Evolutionary conservation across 2,888 invertebrate genomes (phyloP).

Genomic region (Prosapia bicincta): DNA sequence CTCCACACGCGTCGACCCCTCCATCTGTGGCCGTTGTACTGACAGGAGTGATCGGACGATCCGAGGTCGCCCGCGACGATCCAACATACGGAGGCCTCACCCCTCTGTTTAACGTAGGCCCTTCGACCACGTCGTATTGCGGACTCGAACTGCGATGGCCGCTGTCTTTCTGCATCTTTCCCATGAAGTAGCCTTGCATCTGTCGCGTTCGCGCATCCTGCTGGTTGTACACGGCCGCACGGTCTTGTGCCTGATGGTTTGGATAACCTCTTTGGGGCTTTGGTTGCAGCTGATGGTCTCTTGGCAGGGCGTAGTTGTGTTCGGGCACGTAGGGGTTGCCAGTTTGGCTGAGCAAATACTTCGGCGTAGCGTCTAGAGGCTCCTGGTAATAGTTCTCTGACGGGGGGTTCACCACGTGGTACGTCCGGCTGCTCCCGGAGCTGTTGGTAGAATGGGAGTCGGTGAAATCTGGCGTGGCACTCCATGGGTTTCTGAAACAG

Average conservation of each 20-base stretch:
- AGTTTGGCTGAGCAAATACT: background rate
- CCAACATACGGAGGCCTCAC: background rate
- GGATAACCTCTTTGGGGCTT: background rate
- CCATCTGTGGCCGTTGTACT: slow-evolving; percentile 49
- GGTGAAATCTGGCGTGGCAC: background rate
- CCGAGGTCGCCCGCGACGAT: slow-evolving; percentile 18
- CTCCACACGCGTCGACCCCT: slow-evolving; percentile 63
- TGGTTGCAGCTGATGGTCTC: background rate
- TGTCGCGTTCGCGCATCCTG: background rate
- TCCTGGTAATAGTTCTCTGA: background rate
- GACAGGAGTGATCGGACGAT: slow-evolving; percentile 44
- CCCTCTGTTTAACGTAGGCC: background rate
- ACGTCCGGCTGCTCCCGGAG: background rate
- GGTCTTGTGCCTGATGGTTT: background rate
- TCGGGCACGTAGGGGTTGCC: background rate
- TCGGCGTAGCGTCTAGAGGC: background rate
- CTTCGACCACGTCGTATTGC: slow-evolving; percentile 17
- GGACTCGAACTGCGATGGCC: slow-evolving; percentile 12
- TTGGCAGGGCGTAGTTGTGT: background rate
- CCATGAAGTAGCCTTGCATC: background rate
- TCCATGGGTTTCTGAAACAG: background rate
- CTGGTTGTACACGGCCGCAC: background rate
- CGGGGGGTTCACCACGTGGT: background rate
- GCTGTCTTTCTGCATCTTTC: background rate
- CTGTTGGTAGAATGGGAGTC: background rate